Percentiles rank a stretch among this genome's conserved stretches.
Conservation (phyloP, 2,888 invertebrate species). For the Hesperia comma region DNA sequence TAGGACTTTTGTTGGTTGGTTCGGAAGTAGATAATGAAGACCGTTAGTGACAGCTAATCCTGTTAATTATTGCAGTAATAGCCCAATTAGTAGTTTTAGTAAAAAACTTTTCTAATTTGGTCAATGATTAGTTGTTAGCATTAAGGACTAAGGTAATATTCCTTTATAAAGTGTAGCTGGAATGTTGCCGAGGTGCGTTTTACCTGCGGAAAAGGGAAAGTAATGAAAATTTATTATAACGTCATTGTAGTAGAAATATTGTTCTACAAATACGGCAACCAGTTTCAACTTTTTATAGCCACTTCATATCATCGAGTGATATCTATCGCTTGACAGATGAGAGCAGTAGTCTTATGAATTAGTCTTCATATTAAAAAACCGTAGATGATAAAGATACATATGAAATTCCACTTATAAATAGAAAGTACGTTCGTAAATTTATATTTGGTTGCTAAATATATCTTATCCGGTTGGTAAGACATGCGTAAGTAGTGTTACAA, state of each 20-base stretch:
- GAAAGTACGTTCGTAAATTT: background rate
- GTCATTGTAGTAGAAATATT: conserved; percentile 30
- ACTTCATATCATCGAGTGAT: conserved; percentile 20
- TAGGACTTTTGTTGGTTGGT: no score
- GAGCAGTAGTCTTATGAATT: conserved; percentile 24
- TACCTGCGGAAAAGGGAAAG: background rate
- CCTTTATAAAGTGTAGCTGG: no score
- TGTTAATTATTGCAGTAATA: no score
- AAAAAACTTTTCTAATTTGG: no score
- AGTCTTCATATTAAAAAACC: conserved; percentile 17
- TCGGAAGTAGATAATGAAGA: no score
- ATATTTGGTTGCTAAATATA: no score
- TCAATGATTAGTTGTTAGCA: no score
- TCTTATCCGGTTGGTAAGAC: no score
- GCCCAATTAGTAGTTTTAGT: no score
- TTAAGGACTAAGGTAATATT: no score
- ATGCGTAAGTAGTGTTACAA: no score
- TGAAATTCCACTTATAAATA: background rate
- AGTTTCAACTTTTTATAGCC: conserved; percentile 39
- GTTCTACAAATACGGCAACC: conserved; percentile 27
- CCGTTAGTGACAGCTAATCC: no score
- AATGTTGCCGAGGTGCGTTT: background rate
- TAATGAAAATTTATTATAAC: background rate
- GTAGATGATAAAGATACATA: background rate
- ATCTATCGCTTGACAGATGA: conserved; percentile 33